Evolutionary conservation across 2,888 invertebrate species (phyloP), one percentile per base, ranked within the genome.

Genomic region (Cecidostiba fungosa): DNA sequence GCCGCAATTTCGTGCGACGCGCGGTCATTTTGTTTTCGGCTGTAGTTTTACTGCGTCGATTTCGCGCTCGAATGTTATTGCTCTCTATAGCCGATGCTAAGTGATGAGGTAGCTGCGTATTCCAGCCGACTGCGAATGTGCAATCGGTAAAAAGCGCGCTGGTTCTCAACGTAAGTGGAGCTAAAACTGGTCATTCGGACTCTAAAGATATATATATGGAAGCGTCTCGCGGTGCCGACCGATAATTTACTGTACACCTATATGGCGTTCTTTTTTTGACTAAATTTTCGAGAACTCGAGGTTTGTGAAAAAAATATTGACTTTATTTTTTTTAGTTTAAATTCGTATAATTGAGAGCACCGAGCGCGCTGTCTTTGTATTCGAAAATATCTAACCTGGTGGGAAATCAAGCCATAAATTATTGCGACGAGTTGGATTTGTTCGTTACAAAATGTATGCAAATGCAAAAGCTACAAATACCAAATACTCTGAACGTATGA

Each of bases 1-100:
- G 83, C 59, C 23, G 77, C 69, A 76, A 82, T 77, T 82, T 82
- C n/a, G 26, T 43, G 54, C 77, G n/a, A 19, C 32, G 32, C 54
- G 19, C 79, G 70, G n/a, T 16, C 32, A 36, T 80, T 29, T 73
- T 3, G 26, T 26, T 50, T 69, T 23, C 12, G 50, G 32, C 16
- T 23, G n/a, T 62, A 43, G 16, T 23, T 77, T 62, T 32, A 54
- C 50, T 50, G 36, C 32, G 23, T 69, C 47, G n/a, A 47, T 43
- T 78, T 43, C 70, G 14, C 54, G n/a, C 54, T 59, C n/a, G 54
- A 23, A 50, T 16, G 54, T 59, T 59, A n/a, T n/a, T n/a, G n/a
- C 43, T 43, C 43, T 43, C 10, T 59, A 50, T 59, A 59, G 54
- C 50, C 23, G 54, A 59, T 66, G 66, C 66, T 66, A 26, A 66